Percentiles rank a stretch among this genome's conserved stretches.
Conservation (phyloP, 1,140 invertebrate genomes). For the Vanessa atalanta region DNA sequence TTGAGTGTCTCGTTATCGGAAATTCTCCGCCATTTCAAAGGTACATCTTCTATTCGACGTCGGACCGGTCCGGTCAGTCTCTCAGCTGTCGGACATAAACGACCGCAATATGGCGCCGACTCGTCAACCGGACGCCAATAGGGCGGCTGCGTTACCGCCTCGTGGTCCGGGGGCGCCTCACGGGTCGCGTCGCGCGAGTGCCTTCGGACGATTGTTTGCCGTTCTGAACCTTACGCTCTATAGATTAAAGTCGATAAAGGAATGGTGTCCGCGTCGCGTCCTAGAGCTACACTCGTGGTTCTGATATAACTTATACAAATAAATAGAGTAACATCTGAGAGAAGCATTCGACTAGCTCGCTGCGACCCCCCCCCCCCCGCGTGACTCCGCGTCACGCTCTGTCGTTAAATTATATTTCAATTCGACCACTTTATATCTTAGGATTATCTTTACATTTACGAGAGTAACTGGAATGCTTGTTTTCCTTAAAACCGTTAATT, state of each 20-base stretch:
- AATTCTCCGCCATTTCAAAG: too few relatives aligned
- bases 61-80: too few relatives aligned
- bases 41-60: too few relatives aligned
- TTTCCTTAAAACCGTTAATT: neutral
- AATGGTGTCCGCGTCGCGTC: neutral
- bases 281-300: neutral
- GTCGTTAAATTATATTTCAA: neutral
- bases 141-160: neutral
- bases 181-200: too few relatives aligned
- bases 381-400: neutral
- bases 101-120: too few relatives aligned
- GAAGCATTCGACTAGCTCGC: slow-evolving; percentile 1
- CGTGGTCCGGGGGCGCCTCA: too few relatives aligned
- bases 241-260: neutral
- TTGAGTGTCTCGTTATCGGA: too few relatives aligned
- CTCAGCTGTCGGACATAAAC: too few relatives aligned
- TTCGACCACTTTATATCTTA: neutral
- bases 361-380: neutral
- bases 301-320: slow-evolving; percentile 9
- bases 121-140: neutral
- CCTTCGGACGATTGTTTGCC: neutral
- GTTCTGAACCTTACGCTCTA: too few relatives aligned
- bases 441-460: neutral
- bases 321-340: neutral
- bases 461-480: neutral